These are phyloP conservation scores for Mythimna vitellina DNA, from an alignment of 2,888 invertebrate genomes.

Conservation along the genomic window DNA sequence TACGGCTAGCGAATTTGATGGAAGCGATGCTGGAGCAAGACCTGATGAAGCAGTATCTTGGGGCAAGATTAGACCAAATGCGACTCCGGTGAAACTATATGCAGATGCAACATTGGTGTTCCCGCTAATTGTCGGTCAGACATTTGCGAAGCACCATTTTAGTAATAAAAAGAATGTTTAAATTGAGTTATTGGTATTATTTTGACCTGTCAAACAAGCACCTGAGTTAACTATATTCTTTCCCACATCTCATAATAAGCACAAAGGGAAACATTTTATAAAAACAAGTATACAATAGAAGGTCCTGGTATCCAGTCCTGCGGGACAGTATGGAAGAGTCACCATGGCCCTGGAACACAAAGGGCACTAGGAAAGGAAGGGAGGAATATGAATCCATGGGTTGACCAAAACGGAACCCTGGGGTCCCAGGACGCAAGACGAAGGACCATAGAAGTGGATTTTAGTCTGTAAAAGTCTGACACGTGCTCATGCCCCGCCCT, in stretches of 20 bases:
- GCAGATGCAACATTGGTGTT: constrained; percentile 98
- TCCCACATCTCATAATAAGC: not conserved
- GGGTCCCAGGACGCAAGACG: too few relatives aligned
- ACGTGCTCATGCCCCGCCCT: too few relatives aligned
- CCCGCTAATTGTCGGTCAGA: constrained; percentile 98
- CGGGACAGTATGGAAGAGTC: too few relatives aligned
- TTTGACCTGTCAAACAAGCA: not conserved
- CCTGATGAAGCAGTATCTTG: constrained; percentile 99
- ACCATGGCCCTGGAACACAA: too few relatives aligned
- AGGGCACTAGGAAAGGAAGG: too few relatives aligned
- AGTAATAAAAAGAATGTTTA: constrained; percentile 89
- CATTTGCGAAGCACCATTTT: constrained; percentile 95
- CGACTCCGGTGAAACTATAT: constrained; percentile 97
- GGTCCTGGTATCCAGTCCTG: too few relatives aligned
- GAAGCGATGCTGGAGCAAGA: constrained; percentile 98
- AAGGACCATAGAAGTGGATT: too few relatives aligned
- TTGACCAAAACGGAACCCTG: too few relatives aligned
- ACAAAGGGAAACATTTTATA: not conserved
- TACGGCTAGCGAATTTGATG: constrained; percentile 98
- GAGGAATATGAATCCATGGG: too few relatives aligned
- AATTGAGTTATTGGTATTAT: constrained; percentile 54
- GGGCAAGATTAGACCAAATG: constrained; percentile 98
- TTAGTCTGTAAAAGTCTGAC: too few relatives aligned
- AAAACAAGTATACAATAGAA: not conserved
- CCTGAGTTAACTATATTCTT: not conserved